phyloP scores from a whole-genome alignment of 2,888 invertebrate genomes.

The Phortica magna region DNA sequence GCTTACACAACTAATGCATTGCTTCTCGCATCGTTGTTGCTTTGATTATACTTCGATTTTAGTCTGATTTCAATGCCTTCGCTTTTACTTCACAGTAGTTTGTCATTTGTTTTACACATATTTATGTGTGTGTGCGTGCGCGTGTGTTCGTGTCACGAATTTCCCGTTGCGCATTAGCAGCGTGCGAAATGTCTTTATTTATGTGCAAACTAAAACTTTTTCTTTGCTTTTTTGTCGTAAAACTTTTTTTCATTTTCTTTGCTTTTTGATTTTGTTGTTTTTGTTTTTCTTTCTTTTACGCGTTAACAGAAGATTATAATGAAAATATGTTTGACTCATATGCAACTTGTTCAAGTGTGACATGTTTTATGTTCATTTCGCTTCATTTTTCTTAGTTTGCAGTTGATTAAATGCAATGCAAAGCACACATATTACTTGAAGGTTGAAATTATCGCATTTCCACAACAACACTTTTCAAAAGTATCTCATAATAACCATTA shows the following conservation, averaged over 20 bases:
- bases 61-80: slow-evolving; percentile 40
- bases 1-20: background rate
- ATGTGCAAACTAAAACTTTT: slow-evolving; percentile 60
- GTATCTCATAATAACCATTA: too few relatives aligned
- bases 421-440: too few relatives aligned
- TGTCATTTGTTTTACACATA: slow-evolving; percentile 46
- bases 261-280: background rate
- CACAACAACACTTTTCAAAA: too few relatives aligned
- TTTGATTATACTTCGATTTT: slow-evolving; percentile 71
- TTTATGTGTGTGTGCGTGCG: slow-evolving; percentile 44
- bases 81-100: slow-evolving; percentile 46
- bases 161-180: slow-evolving; percentile 37
- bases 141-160: slow-evolving; percentile 12
- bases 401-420: too few relatives aligned
- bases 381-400: too few relatives aligned
- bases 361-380: too few relatives aligned
- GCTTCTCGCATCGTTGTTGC: slow-evolving; percentile 43
- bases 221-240: slow-evolving; percentile 46
- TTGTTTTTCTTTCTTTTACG: background rate
- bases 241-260: slow-evolving; percentile 27
- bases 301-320: slow-evolving; percentile 6
- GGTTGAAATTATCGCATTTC: too few relatives aligned
- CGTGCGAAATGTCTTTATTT: slow-evolving; percentile 65
- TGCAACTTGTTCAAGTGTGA: background rate
- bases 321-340: background rate